Conservation (phyloP, 2,888 invertebrate species). For the Cantharis flavilabris region DNA sequence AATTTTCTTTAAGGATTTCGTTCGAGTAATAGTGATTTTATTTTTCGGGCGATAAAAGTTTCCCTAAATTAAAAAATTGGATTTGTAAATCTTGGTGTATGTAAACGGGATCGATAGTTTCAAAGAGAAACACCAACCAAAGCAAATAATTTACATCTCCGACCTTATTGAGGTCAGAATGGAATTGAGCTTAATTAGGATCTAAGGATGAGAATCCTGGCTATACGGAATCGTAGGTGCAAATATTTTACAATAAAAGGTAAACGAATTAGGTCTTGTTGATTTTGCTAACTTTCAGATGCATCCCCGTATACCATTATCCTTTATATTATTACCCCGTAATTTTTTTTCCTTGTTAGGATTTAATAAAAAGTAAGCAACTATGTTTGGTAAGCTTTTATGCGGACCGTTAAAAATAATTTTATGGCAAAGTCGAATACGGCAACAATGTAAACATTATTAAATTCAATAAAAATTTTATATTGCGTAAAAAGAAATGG, state of each 20-base stretch:
- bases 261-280: neutral
- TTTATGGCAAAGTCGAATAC: neutral
- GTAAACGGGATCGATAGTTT: neutral
- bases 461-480: neutral
- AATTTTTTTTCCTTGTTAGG: neutral
- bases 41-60: neutral
- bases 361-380: neutral
- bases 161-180: neutral
- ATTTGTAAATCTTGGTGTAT: neutral
- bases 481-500: neutral
- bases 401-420: neutral
- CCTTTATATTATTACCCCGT: neutral
- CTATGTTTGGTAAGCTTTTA: neutral
- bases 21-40: neutral
- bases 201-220: neutral
- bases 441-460: neutral
- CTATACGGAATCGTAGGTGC: neutral
- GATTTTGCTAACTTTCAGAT: neutral
- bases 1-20: neutral
- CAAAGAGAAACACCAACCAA: neutral
- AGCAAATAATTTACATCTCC: neutral
- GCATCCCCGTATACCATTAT: neutral
- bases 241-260: neutral
- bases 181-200: neutral
- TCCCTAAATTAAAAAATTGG: neutral